These are phyloP conservation scores for Himantopus leucocephalus DNA, from an alignment of 2,113 vertebrate species.

Conservation along the genomic window DNA sequence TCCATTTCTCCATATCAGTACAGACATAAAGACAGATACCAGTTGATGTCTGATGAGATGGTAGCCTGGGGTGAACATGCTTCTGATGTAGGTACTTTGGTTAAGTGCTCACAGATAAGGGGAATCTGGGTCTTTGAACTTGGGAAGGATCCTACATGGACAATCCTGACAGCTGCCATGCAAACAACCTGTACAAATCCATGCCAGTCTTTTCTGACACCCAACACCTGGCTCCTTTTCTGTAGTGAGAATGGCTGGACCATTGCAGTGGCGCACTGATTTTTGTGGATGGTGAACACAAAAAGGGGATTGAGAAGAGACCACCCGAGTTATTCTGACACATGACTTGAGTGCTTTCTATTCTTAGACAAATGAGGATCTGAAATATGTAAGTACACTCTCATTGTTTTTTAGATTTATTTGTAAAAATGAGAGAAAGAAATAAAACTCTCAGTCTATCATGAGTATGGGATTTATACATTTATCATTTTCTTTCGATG, in stretches of 20 bases:
- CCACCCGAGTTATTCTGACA: neutral
- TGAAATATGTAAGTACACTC: conserved; percentile 52
- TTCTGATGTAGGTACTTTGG: neutral
- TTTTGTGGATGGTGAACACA: conserved; percentile 57
- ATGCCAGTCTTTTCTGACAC: conserved; percentile 23
- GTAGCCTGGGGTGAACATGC: neutral
- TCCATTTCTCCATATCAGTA: neutral
- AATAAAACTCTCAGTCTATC: neutral
- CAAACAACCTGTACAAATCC: neutral
- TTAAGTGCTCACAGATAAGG: neutral
- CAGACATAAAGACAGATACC: neutral
- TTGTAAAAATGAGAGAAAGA: neutral
- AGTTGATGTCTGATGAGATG: neutral
- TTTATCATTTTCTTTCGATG: neutral
- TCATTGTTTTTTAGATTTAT: neutral
- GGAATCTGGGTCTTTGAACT: neutral
- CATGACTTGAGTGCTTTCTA: conserved; percentile 31
- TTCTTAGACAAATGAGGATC: conserved; percentile 50
- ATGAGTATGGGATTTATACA: neutral
- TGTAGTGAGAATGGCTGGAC: conserved; percentile 59
- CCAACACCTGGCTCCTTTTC: conserved; percentile 55
- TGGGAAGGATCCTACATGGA: neutral
- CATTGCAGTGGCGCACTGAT: conserved; percentile 11
- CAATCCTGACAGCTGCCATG: neutral
- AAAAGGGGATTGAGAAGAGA: conserved; percentile 37